Evolutionary conservation across 2,113 vertebrate species (phyloP).

Genomic region (Tetrao urogallus): DNA sequence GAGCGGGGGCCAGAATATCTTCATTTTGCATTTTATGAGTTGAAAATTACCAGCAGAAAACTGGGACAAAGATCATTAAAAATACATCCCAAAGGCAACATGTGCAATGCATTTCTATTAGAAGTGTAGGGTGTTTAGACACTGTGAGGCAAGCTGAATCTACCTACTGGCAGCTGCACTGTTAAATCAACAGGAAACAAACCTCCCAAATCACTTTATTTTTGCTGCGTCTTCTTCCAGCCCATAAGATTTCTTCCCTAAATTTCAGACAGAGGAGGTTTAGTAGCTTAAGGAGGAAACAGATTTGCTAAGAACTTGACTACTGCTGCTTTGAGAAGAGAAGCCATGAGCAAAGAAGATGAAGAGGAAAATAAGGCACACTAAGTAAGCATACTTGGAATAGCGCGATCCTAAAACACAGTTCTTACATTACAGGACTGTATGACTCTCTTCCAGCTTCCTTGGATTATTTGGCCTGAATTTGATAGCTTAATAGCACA

Average conservation of each 20-base stretch:
- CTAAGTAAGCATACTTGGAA: constrained; percentile 64
- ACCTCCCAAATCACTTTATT: background rate
- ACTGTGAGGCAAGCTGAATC: background rate
- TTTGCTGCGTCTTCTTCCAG: background rate
- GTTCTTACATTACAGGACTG: constrained; percentile 46
- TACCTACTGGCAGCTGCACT: background rate
- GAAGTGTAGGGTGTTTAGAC: background rate
- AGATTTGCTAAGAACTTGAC: background rate
- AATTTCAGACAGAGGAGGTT: background rate
- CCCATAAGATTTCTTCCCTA: background rate
- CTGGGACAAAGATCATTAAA: background rate
- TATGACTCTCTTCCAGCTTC: background rate
- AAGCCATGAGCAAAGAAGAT: background rate
- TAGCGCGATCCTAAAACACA: constrained; percentile 52
- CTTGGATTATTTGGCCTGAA: constrained; percentile 67
- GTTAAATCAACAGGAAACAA: background rate
- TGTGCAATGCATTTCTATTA: background rate
- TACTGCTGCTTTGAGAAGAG: background rate
- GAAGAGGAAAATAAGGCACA: background rate
- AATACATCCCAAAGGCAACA: background rate
- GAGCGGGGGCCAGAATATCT: background rate
- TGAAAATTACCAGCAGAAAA: background rate
- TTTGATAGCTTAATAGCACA: constrained; percentile 72
- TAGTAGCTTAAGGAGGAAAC: background rate
- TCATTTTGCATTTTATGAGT: background rate